Evolutionary conservation across 1,140 invertebrate genomes (phyloP), one percentile per base, ranked within the genome.

Genomic region (Drosophila aff.): DNA sequence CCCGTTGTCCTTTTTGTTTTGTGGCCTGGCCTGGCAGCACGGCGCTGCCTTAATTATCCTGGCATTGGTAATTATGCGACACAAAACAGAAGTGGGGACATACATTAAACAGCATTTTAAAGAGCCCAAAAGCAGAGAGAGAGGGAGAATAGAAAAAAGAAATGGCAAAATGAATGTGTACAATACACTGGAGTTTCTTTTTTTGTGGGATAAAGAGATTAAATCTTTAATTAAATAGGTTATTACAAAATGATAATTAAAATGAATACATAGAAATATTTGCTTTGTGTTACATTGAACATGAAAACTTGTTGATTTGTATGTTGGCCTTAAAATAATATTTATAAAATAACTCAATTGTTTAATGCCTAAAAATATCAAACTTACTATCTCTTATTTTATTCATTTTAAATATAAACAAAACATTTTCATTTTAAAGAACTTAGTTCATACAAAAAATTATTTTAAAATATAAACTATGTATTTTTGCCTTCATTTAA

Each of bases 31-130:
- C 55, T 60, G 67, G 63, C 46, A 72, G 66, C 59, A 43, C 43
- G 67, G 59, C 60, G 60, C 60, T 62, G 55, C 75, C 67, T 79
- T 79, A 79, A 79, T 79, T 79, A 79, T 78, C 76, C 76, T 63
- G 67, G 55, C 61, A 71, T 57, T 69, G 64, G 76, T 79, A 79
- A 79, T 79, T 79, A 79, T 79, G 76, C 76, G 76, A 72, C 76
- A 79, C 59, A 79, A 73, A 79, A 59, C 76, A 79, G 76, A 78
- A 74, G 68, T 43, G 71, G 67, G 55, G 49, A 18, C 69, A 64
- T 38, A 74, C 72, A 75, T 75, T 75, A 75, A 64, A 64, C 59
- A 75, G 59, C 69, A 49, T 73, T 73, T 73, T 73, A 75, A 63
- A 75, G 59, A 47, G 53, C 53, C 21, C 16, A 4, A 57, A 23